A percentile compares a stretch with the other conserved stretches of the same genome.
Conservation (phyloP, 2,797 vertebrate genomes). For the Ceryle rudis region DNA sequence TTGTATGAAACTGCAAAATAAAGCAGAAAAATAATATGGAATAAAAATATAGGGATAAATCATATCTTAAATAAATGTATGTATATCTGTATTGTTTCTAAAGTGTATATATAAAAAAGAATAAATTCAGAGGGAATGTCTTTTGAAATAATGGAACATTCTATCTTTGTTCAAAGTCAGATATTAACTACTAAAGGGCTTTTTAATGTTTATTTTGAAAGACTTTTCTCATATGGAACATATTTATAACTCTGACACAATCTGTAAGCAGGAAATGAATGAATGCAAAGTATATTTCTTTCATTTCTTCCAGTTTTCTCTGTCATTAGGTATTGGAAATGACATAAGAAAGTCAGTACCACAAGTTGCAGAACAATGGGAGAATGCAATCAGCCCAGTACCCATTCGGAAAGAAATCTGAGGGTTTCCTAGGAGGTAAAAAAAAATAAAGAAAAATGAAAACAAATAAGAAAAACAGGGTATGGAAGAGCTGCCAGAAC, state of each 20-base stretch:
- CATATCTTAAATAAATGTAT: not conserved
- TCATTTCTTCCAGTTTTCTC: not conserved
- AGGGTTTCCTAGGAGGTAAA: not conserved
- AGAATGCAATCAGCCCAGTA: not conserved
- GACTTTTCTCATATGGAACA: not conserved
- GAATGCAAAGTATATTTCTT: not conserved
- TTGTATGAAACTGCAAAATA: not conserved
- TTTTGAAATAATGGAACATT: not conserved
- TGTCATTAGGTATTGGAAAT: not conserved
- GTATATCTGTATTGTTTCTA: not conserved
- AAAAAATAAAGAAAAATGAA: not conserved
- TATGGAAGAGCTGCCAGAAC: not conserved
- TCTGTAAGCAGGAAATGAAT: not conserved
- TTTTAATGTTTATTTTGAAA: not conserved
- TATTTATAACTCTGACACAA: not conserved
- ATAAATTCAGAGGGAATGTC: not conserved
- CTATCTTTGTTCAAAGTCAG: not conserved
- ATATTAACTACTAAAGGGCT: not conserved
- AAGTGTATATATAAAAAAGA: not conserved
- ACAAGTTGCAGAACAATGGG: not conserved
- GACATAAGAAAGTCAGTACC: not conserved
- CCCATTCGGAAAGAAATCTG: not conserved
- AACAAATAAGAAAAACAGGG: too few relatives aligned
- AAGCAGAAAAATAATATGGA: not conserved
- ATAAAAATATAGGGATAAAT: not conserved